phyloP scores from a whole-genome alignment of 2,113 vertebrate species.

The Cyphomyrus plagiostoma region DNA sequence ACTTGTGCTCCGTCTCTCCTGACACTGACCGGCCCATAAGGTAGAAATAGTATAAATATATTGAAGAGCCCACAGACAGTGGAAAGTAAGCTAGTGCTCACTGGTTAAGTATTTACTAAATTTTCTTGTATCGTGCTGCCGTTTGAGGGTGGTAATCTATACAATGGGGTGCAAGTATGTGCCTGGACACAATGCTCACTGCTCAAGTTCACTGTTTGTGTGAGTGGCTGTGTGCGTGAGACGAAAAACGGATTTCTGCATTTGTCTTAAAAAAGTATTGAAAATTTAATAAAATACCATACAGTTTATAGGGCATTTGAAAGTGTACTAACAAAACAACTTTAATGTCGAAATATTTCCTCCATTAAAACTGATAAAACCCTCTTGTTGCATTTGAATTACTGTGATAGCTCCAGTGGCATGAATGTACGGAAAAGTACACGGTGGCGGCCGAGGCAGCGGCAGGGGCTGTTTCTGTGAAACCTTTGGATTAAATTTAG shows the following conservation, averaged over 20 bases:
- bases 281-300: background rate
- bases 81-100: background rate
- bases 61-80: background rate
- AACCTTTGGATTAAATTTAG: background rate
- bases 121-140: background rate
- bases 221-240: background rate
- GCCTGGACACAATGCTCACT: background rate
- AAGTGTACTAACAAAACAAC: background rate
- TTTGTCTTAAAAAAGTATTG: background rate
- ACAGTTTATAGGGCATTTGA: background rate
- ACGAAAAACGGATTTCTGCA: background rate
- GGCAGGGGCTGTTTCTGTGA: background rate
- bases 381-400: background rate
- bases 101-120: background rate
- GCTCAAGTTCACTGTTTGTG: background rate
- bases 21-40: background rate
- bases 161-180: background rate
- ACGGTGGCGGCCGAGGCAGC: background rate
- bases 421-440: background rate
- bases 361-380: background rate
- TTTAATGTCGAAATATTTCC: background rate
- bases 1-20: background rate
- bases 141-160: background rate
- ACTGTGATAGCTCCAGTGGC: background rate
- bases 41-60: background rate